Evolutionary conservation across 2,113 vertebrate species (phyloP).

Genomic region (Odocoileus virginianus): DNA sequence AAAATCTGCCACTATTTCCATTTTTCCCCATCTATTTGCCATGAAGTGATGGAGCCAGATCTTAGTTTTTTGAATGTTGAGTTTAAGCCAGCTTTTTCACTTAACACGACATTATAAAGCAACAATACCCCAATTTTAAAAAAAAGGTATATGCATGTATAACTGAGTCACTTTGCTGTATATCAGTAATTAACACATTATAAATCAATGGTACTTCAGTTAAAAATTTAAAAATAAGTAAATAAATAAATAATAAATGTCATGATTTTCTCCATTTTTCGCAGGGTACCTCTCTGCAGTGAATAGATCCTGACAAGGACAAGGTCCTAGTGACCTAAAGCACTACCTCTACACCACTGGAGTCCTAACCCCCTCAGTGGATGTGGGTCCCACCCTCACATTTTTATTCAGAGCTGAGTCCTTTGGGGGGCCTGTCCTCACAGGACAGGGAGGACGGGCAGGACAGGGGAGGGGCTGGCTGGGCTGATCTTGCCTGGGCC

Average conservation of each 20-base stretch:
- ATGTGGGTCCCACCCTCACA: background rate
- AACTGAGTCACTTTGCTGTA: background rate
- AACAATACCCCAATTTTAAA: background rate
- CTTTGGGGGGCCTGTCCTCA: background rate
- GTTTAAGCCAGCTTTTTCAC: background rate
- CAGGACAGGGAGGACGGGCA: background rate
- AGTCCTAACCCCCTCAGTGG: background rate
- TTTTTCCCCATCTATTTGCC: background rate
- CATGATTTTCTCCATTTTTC: background rate
- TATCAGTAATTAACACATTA: background rate
- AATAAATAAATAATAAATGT: background rate
- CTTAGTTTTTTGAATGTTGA: background rate
- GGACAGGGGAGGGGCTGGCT: background rate
- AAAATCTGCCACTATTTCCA: background rate
- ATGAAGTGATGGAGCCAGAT: background rate
- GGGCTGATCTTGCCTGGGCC: background rate
- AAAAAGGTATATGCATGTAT: background rate
- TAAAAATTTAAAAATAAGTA: background rate
- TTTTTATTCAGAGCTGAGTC: background rate
- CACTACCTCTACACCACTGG: too few relatives aligned
- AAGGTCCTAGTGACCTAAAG: background rate
- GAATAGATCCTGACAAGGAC: background rate
- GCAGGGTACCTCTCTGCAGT: background rate
- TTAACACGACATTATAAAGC: background rate
- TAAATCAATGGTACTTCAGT: background rate